Evolutionary conservation across 1,140 invertebrate genomes (phyloP).

Genomic region (Harlomillsia oculata): DNA sequence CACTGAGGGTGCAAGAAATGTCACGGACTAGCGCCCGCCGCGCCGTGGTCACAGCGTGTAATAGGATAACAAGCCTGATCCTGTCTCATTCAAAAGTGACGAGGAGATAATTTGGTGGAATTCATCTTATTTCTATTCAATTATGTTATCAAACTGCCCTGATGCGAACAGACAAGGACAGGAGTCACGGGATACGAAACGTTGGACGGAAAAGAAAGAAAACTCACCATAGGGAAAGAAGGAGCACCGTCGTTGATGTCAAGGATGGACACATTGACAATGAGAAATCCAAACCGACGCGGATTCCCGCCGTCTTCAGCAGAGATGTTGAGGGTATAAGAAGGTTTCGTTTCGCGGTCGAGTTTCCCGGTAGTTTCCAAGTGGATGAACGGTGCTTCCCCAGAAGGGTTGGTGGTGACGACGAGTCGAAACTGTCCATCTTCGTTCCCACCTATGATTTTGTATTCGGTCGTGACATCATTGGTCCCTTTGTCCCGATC

Average conservation of each 20-base stretch:
- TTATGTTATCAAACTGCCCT: no score
- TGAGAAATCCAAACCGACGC: conserved; percentile 66
- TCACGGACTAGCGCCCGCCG: no score
- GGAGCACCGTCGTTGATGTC: conserved; percentile 40
- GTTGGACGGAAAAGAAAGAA: not conserved
- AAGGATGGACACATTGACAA: conserved; percentile 80
- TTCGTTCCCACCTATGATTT: conserved; percentile 74
- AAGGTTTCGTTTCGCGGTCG: conserved; percentile 72
- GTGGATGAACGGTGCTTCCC: conserved; percentile 78
- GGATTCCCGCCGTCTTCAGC: conserved; percentile 75
- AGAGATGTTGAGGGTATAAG: conserved; percentile 78
- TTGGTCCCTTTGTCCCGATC: conserved; percentile 78
- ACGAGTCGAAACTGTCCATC: conserved; percentile 77
- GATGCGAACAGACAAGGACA: no score
- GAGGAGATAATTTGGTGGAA: no score
- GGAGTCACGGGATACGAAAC: no score
- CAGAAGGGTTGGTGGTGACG: conserved; percentile 75
- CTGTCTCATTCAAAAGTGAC: no score
- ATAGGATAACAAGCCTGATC: no score
- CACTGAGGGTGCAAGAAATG: no score
- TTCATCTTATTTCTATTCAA: no score
- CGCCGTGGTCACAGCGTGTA: no score
- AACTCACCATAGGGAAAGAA: conserved; percentile 20
- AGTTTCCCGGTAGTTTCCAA: conserved; percentile 79
- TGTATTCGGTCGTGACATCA: conserved; percentile 74